Conservation (phyloP, 2,797 vertebrate genomes). For the Choloepus didactylus region DNA sequence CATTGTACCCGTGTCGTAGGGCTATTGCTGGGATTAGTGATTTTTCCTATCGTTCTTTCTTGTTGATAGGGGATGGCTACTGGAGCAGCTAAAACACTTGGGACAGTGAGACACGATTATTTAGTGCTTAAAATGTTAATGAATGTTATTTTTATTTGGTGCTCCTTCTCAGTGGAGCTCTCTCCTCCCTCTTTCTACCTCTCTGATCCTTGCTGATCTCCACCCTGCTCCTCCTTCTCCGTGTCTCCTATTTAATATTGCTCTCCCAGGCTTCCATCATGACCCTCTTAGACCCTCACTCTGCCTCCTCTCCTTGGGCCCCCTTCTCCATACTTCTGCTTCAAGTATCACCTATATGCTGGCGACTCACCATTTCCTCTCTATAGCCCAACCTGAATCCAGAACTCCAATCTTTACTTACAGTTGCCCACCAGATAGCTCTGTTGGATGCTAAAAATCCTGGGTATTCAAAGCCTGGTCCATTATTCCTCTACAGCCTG, state of each 20-base stretch:
- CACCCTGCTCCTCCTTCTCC: background rate
- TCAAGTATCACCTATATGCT: background rate
- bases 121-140: background rate
- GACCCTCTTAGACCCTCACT: background rate
- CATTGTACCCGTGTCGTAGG: fast-evolving
- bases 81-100: background rate
- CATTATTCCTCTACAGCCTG: background rate
- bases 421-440: background rate
- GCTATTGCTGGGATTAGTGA: background rate
- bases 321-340: background rate
- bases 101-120: background rate
- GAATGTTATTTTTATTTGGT: background rate
- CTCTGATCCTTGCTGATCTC: background rate
- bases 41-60: background rate
- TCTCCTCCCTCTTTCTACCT: background rate
- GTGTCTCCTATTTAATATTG: background rate
- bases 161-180: background rate
- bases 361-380: background rate
- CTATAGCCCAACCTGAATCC: background rate
- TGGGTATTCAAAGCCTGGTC: background rate
- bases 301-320: background rate
- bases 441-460: background rate
- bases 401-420: background rate
- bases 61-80: background rate
- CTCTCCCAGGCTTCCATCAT: background rate